phyloP scores from a whole-genome alignment of 2,797 vertebrate species.

The Dendrocincla tyrannina region DNA sequence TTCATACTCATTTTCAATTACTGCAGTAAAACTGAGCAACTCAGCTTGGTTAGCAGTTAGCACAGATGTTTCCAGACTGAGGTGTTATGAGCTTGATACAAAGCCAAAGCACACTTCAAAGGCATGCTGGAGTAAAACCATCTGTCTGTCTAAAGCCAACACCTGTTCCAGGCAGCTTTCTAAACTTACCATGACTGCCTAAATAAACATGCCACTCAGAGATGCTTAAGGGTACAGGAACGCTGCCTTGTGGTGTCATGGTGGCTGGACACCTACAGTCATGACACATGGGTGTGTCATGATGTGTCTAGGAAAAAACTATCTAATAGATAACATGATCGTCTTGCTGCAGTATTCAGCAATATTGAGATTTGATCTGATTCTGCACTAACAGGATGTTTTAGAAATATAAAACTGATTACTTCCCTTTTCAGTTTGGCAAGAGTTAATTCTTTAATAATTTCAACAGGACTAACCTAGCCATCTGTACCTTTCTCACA shows the following conservation, averaged over 20 bases:
- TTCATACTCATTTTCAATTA: neutral
- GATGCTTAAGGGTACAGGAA: neutral
- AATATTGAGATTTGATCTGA: neutral
- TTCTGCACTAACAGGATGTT: neutral
- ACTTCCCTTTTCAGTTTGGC: neutral
- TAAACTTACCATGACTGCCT: neutral
- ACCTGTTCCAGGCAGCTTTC: conserved; percentile 23
- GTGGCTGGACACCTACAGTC: neutral
- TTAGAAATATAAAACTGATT: neutral
- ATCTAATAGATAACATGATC: accelerated
- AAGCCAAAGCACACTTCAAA: conserved; percentile 26
- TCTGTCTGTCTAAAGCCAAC: conserved; percentile 6
- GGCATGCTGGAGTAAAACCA: neutral
- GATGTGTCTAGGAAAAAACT: neutral
- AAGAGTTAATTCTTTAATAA: neutral
- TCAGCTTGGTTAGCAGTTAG: neutral
- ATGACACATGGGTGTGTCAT: neutral
- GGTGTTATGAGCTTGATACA: conserved; percentile 10
- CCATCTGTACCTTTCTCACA: neutral
- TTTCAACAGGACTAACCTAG: neutral
- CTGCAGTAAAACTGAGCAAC: neutral
- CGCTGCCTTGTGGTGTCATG: too few relatives aligned
- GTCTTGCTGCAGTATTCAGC: neutral
- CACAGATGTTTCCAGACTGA: conserved; percentile 25
- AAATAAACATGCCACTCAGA: neutral